Percentiles rank a stretch among this genome's conserved stretches.
phyloP scores from a whole-genome alignment of 2,888 invertebrate species.

The Smittia sp. region DNA sequence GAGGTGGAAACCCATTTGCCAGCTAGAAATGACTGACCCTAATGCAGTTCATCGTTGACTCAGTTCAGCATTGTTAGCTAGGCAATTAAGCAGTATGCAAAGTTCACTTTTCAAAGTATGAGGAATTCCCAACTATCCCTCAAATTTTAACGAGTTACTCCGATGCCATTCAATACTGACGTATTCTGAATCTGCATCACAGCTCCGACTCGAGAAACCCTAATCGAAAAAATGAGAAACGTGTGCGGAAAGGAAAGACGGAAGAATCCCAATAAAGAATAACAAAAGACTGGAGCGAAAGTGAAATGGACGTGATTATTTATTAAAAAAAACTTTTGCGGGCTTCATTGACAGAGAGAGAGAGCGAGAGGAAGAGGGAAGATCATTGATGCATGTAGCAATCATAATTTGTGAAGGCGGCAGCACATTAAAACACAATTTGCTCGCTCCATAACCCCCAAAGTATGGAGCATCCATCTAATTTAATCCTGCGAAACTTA shows the following conservation, averaged over 20 bases:
- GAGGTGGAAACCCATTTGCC: too few relatives aligned
- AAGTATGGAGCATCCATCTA: not conserved
- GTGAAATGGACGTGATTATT: slow-evolving; percentile 8
- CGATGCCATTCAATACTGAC: too few relatives aligned
- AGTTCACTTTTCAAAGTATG: too few relatives aligned
- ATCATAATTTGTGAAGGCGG: not conserved
- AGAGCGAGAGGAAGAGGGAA: not conserved
- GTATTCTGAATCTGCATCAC: too few relatives aligned
- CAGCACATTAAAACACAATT: not conserved
- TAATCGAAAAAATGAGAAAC: too few relatives aligned
- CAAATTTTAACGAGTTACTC: too few relatives aligned
- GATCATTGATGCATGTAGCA: not conserved
- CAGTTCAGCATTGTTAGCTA: too few relatives aligned
- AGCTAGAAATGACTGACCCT: too few relatives aligned
- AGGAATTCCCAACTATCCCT: too few relatives aligned
- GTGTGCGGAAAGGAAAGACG: not conserved
- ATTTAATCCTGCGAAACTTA: not conserved
- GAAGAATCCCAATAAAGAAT: not conserved
- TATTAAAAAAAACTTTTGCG: not conserved
- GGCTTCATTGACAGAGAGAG: not conserved
- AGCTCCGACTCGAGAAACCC: too few relatives aligned
- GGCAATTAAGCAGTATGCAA: too few relatives aligned
- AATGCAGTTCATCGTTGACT: too few relatives aligned
- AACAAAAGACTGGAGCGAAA: not conserved
- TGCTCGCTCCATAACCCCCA: not conserved